Evolutionary conservation across 1,140 invertebrate genomes (phyloP).

Genomic region (Drosophila orosa): DNA sequence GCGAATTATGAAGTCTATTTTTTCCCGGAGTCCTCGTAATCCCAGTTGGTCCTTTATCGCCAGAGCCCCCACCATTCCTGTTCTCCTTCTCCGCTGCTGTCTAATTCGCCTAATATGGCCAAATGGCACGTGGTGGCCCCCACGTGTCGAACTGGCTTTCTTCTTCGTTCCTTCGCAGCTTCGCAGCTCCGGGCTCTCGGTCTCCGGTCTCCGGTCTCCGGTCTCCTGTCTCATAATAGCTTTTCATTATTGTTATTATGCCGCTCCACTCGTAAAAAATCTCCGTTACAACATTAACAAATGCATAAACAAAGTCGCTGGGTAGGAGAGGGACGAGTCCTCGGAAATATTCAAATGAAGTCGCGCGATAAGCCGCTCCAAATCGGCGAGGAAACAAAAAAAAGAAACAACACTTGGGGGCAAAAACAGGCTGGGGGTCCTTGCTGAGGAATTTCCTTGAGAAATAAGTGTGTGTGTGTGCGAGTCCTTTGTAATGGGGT

Average conservation of each 20-base stretch:
- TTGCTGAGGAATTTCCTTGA: conserved; percentile 57
- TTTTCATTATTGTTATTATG: conserved; percentile 84
- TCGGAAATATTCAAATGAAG: conserved; percentile 82
- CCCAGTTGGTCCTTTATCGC: conserved; percentile 23
- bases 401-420: conserved; percentile 11
- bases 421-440: conserved; percentile 26
- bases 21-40: neutral
- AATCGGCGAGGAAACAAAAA: conserved; percentile 65
- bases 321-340: conserved; percentile 1
- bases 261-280: conserved; percentile 75
- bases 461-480: conserved; percentile 32
- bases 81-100: neutral
- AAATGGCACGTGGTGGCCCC: conserved; percentile 61
- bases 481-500: conserved; percentile 73
- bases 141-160: conserved; percentile 61
- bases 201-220: conserved; percentile 7
- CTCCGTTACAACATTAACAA: conserved; percentile 84
- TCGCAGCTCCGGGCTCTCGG: conserved; percentile 33
- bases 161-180: conserved; percentile 5
- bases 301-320: conserved; percentile 73
- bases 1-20: conserved; percentile 66
- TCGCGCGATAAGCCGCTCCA: conserved; percentile 82
- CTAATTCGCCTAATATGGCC: conserved; percentile 82
- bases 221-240: conserved; percentile 79
- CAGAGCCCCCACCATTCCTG: neutral